Conservation (phyloP, 2,113 vertebrate genomes). For the Chiloscyllium plagiosum region DNA sequence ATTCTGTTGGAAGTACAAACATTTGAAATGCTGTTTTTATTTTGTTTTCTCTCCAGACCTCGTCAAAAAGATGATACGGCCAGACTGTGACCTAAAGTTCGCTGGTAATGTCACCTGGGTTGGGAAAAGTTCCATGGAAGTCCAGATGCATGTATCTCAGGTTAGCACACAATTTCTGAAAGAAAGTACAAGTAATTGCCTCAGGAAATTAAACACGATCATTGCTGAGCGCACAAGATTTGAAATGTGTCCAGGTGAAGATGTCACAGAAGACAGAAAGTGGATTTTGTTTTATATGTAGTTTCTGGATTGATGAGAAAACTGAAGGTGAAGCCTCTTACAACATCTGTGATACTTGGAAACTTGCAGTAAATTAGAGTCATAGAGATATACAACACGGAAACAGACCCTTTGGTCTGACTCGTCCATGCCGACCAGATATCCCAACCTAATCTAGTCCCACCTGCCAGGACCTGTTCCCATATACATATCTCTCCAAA, state of each 20-base stretch:
- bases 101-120: conserved; percentile 91
- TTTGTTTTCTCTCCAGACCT: conserved; percentile 60
- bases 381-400: too few species aligned
- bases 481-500: too few species aligned
- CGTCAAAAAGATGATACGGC: conserved; percentile 73
- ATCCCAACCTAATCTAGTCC: too few species aligned
- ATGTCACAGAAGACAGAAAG: background rate
- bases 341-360: background rate
- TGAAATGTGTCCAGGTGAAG: background rate
- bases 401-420: too few species aligned
- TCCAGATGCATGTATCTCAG: conserved; percentile 94
- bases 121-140: conserved; percentile 90
- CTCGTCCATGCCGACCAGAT: too few species aligned
- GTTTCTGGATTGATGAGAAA: background rate
- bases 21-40: background rate
- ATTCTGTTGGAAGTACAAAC: background rate
- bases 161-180: conserved; percentile 47
- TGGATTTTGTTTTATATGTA: background rate
- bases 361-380: background rate
- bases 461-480: too few species aligned
- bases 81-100: conserved; percentile 91
- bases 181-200: background rate
- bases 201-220: background rate
- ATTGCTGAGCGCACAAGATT: background rate
- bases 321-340: background rate